These are phyloP conservation scores for Heliangelus exortis DNA, from an alignment of 2,797 vertebrate genomes.

Conservation along the genomic window DNA sequence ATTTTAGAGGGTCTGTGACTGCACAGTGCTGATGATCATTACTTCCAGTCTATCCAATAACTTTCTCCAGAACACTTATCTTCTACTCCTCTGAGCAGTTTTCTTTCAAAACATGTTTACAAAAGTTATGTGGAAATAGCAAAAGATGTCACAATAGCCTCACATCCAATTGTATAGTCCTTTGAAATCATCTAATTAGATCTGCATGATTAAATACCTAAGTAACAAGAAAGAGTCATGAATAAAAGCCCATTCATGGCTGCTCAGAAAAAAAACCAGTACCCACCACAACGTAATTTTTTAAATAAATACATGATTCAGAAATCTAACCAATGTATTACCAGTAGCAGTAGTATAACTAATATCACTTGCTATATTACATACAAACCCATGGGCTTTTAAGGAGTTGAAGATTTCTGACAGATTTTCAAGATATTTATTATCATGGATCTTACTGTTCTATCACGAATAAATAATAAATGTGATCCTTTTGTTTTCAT, in stretches of 20 bases:
- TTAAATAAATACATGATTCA: neutral
- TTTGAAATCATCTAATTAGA: neutral
- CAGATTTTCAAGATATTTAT: neutral
- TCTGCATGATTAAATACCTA: neutral
- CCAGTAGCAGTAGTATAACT: neutral
- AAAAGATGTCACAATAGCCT: neutral
- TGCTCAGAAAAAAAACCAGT: neutral
- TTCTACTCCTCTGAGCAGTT: neutral
- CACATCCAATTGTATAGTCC: fast-evolving
- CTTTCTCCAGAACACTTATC: neutral
- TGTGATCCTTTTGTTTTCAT: neutral
- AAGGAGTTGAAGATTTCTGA: neutral
- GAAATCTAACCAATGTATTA: neutral
- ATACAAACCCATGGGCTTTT: neutral
- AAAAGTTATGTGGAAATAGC: neutral
- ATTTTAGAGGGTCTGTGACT: neutral
- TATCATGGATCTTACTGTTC: neutral
- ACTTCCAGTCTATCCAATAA: neutral
- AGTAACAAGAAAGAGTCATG: neutral
- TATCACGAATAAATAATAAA: neutral
- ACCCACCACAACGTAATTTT: neutral
- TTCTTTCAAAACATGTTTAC: neutral
- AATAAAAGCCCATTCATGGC: neutral
- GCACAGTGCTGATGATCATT: neutral
- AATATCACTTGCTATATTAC: neutral